These are phyloP conservation scores for Dryomyza anilis DNA, from an alignment of 2,888 invertebrate species.

Conservation along the genomic window DNA sequence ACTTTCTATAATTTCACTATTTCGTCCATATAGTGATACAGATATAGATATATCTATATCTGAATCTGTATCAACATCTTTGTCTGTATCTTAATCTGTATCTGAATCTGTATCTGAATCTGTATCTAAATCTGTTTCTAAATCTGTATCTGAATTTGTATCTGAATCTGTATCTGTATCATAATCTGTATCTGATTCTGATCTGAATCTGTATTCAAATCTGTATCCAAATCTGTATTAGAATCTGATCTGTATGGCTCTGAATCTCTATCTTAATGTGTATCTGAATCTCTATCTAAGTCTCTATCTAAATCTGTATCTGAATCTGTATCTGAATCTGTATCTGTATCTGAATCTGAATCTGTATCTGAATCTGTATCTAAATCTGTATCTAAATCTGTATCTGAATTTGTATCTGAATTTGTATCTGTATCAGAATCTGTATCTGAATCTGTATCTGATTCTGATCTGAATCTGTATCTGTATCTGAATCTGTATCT, in stretches of 20 bases:
- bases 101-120: not conserved
- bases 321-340: not conserved
- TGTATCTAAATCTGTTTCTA: too few species aligned
- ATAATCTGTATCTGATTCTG: not conserved
- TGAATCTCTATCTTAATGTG: not conserved
- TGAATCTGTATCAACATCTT: not conserved
- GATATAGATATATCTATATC: too few species aligned
- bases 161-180: not conserved
- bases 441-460: not conserved
- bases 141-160: too few species aligned
- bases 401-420: too few species aligned
- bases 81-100: not conserved
- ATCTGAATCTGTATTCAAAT: not conserved
- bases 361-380: not conserved
- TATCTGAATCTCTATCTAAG: not conserved
- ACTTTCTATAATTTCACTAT: too few species aligned
- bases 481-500: not conserved
- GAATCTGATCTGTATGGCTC: too few species aligned
- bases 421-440: too few species aligned
- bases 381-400: too few species aligned
- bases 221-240: too few species aligned
- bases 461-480: not conserved
- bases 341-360: not conserved
- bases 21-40: too few species aligned
- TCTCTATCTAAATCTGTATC: too few species aligned